Percentiles rank a stretch among this genome's conserved stretches.
Evolutionary conservation across 1,140 invertebrate genomes (phyloP).

Genomic region (Cotesia vestalis): DNA sequence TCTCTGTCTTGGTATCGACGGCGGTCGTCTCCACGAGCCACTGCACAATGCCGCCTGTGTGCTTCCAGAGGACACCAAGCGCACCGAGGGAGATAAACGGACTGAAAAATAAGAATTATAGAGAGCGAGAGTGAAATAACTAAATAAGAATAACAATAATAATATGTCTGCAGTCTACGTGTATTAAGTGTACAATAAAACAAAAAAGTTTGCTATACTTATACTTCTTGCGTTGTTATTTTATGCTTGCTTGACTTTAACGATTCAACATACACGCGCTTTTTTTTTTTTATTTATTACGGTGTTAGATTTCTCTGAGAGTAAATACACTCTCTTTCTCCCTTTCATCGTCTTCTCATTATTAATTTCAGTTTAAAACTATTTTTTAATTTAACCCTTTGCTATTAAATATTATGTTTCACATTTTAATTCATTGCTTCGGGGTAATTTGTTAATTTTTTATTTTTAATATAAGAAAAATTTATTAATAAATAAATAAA

Average conservation of each 20-base stretch:
- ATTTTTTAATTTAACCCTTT: too few species aligned
- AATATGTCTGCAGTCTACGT: neutral
- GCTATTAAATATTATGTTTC: too few species aligned
- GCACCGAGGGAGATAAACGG: slow-evolving; percentile 19
- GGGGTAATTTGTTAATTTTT: too few species aligned
- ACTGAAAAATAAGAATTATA: neutral
- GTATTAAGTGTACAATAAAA: neutral
- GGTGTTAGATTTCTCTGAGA: neutral
- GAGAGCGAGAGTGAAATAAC: neutral
- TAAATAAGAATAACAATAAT: neutral
- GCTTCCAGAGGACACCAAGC: slow-evolving; percentile 6
- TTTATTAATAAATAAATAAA: too few species aligned
- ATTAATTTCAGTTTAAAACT: too few species aligned
- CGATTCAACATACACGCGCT: neutral
- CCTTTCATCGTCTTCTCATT: too few species aligned
- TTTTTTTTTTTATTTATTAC: slow-evolving; percentile 16
- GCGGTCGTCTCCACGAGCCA: slow-evolving; percentile 6
- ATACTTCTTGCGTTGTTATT: slow-evolving; percentile 4
- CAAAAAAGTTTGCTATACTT: neutral
- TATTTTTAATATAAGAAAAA: too few species aligned
- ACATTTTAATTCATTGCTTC: too few species aligned
- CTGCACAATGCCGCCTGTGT: slow-evolving; percentile 16
- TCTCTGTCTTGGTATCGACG: neutral
- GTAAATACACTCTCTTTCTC: neutral
- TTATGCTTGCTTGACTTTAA: slow-evolving; percentile 10